phyloP scores from a whole-genome alignment of 2,797 vertebrate species.

The Babyrousa celebensis region DNA sequence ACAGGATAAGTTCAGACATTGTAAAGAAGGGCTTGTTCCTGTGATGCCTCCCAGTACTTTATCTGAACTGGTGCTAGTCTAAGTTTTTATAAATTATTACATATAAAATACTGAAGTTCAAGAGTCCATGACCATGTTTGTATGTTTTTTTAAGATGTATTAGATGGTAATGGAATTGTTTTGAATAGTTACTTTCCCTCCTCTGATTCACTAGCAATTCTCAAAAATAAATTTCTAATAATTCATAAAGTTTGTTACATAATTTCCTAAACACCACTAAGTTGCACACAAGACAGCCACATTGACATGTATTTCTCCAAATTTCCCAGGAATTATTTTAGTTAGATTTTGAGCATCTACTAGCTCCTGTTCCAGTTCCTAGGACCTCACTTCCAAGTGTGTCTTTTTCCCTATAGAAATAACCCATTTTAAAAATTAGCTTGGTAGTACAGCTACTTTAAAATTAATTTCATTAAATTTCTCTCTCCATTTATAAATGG shows the following conservation, averaged over 20 bases:
- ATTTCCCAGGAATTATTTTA: slow-evolving; percentile 52
- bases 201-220: slow-evolving; percentile 60
- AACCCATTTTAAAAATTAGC: slow-evolving; percentile 33
- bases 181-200: slow-evolving; percentile 52
- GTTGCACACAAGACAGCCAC: not conserved
- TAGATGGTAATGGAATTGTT: not conserved
- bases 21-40: too few relatives aligned
- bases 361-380: not conserved
- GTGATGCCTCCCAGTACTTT: not conserved
- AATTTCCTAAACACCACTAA: slow-evolving; percentile 63
- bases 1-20: not conserved
- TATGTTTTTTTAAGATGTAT: not conserved
- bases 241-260: slow-evolving; percentile 46
- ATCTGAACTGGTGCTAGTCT: too few relatives aligned
- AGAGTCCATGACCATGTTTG: not conserved
- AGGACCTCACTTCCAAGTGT: not conserved
- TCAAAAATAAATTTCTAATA: slow-evolving; percentile 65
- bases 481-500: not conserved
- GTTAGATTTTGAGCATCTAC: not conserved
- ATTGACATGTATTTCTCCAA: not conserved
- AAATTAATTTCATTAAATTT: slow-evolving; percentile 65
- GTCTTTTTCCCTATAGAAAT: not conserved
- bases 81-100: not conserved
- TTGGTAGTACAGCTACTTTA: not conserved
- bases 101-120: not conserved